Evolutionary conservation across 2,888 invertebrate species (phyloP).

Genomic region (Ochropleura leucogaster): DNA sequence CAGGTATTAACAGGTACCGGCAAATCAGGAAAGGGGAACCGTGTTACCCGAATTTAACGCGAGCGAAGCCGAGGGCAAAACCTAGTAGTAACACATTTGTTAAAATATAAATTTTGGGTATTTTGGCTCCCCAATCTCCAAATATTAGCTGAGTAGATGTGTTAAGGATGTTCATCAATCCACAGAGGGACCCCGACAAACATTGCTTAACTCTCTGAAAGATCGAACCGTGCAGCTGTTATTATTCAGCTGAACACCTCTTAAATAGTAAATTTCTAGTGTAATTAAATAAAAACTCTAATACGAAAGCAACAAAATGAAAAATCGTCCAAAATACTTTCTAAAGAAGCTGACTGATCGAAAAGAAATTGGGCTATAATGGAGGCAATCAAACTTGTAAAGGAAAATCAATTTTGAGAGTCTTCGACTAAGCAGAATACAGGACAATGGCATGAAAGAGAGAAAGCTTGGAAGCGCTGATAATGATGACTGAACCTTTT

Average conservation of each 20-base stretch:
- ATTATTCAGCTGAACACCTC: background rate
- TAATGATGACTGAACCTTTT: slow-evolving; percentile 18
- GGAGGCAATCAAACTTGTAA: slow-evolving; percentile 36
- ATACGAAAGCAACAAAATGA: slow-evolving; percentile 1
- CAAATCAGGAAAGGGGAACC: too few relatives aligned
- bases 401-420: slow-evolving; percentile 34
- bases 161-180: background rate
- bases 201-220: too few relatives aligned
- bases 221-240: background rate
- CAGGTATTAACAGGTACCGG: too few relatives aligned
- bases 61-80: too few relatives aligned
- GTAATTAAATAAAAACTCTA: slow-evolving; percentile 1
- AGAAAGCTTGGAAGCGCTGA: background rate
- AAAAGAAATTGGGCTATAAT: slow-evolving; percentile 33
- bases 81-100: too few relatives aligned
- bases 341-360: slow-evolving; percentile 19
- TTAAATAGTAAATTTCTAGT: background rate
- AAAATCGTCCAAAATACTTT: background rate
- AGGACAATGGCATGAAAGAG: slow-evolving; percentile 16
- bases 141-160: too few relatives aligned
- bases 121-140: too few relatives aligned
- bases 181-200: background rate
- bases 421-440: slow-evolving; percentile 8
- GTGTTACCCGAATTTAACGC: too few relatives aligned
- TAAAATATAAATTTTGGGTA: too few relatives aligned